phyloP scores from a whole-genome alignment of 2,797 vertebrate genomes.

The Tauraco hartlaubi region DNA sequence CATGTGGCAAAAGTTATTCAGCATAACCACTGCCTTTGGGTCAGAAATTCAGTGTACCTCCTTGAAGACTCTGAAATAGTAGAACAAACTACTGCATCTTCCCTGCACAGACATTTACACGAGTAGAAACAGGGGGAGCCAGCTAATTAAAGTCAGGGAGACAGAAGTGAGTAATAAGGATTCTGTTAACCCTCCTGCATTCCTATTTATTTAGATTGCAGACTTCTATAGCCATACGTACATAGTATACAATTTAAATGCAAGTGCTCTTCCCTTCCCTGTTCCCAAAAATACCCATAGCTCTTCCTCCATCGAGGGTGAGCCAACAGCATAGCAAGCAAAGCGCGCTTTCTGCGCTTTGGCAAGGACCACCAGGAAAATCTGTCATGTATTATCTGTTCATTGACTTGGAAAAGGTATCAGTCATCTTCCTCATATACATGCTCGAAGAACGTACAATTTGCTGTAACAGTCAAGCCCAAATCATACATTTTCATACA shows the following conservation, averaged over 20 bases:
- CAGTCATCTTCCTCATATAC: background rate
- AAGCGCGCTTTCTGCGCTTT: background rate
- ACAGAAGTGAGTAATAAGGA: background rate
- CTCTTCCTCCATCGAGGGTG: background rate
- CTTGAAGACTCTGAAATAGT: background rate
- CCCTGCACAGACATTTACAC: background rate
- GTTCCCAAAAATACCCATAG: slow-evolving; percentile 1
- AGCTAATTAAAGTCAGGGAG: slow-evolving; percentile 7
- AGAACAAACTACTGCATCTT: background rate
- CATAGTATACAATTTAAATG: slow-evolving; percentile 1
- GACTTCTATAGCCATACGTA: slow-evolving; percentile 19
- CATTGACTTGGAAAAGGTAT: slow-evolving; percentile 36
- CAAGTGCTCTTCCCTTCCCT: slow-evolving; percentile 19
- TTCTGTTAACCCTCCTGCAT: background rate
- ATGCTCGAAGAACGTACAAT: slow-evolving; percentile 6
- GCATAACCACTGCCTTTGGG: background rate
- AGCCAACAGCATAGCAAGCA: background rate
- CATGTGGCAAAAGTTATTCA: background rate
- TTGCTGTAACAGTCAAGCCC: background rate
- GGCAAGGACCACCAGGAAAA: slow-evolving; percentile 2
- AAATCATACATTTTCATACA: slow-evolving; percentile 16
- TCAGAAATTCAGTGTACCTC: background rate
- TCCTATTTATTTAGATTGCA: slow-evolving; percentile 22
- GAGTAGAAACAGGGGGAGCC: background rate
- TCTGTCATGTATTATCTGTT: background rate